These are phyloP conservation scores for Gallirallus australis DNA, from an alignment of 2,797 vertebrate genomes.

Conservation along the genomic window DNA sequence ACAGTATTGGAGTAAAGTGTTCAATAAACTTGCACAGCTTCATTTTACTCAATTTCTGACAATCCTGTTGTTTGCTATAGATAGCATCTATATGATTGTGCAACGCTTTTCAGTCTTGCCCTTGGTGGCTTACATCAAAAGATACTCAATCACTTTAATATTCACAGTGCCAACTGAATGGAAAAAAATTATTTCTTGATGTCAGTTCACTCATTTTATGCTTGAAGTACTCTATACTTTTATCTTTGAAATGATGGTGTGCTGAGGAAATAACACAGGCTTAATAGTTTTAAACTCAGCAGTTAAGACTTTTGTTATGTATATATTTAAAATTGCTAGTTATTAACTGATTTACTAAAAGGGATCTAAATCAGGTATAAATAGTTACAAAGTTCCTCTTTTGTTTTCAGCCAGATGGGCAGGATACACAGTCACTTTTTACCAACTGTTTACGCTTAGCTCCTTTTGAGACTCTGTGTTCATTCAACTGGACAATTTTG, in stretches of 20 bases:
- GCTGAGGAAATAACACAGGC: neutral
- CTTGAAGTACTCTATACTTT: conserved; percentile 28
- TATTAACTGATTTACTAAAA: neutral
- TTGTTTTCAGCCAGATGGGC: neutral
- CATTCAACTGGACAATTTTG: conserved; percentile 2
- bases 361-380: neutral
- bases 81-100: neutral
- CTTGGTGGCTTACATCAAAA: conserved; percentile 32
- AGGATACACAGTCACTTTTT: neutral
- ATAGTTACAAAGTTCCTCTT: neutral
- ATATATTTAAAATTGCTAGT: neutral
- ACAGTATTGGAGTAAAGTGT: neutral
- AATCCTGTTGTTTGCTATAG: neutral
- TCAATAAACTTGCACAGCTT: neutral
- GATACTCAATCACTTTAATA: conserved; percentile 23
- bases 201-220: conserved; percentile 35
- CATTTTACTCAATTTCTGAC: conserved; percentile 11
- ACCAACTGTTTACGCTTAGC: neutral
- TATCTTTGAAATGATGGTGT: conserved; percentile 1
- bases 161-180: conserved; percentile 23
- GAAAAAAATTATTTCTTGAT: conserved; percentile 50
- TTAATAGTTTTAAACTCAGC: neutral
- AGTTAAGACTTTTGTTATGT: neutral
- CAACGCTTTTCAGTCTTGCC: neutral
- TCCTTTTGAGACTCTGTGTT: neutral